These are phyloP conservation scores for Trichomalopsis sarcophagae DNA, from an alignment of 1,140 invertebrate genomes.

Conservation along the genomic window DNA sequence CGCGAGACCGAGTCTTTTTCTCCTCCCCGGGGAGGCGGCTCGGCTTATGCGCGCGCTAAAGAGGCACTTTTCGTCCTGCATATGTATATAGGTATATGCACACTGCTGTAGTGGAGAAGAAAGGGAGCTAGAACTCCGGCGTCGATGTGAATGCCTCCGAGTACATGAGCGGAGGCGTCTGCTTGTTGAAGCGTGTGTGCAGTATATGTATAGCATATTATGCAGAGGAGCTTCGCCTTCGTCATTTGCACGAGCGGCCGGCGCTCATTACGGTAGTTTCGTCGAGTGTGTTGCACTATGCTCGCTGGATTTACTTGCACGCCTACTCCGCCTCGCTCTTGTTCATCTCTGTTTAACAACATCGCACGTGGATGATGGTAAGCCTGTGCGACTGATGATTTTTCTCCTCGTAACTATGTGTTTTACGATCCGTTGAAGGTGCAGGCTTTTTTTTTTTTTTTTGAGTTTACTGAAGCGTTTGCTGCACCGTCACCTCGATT, in stretches of 20 bases:
- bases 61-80: slow-evolving; percentile 13
- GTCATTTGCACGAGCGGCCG: slow-evolving; percentile 6
- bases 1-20: neutral
- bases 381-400: too few species aligned
- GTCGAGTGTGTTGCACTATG: slow-evolving; percentile 10
- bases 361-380: too few species aligned
- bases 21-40: neutral
- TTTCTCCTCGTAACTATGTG: too few species aligned
- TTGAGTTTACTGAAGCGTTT: too few species aligned
- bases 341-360: neutral
- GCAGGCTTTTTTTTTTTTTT: too few species aligned
- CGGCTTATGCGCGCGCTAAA: neutral
- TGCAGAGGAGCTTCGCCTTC: neutral
- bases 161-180: neutral
- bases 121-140: too few species aligned
- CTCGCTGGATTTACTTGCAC: neutral
- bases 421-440: too few species aligned
- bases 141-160: neutral
- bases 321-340: neutral
- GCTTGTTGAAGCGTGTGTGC: neutral
- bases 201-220: neutral
- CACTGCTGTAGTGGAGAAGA: neutral
- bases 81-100: neutral
- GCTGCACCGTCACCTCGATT: too few species aligned
- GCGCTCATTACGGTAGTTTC: slow-evolving; percentile 29